Base-by-base conservation (phyloP, 2,113 vertebrate species). In the Mionectes macconnelli region DNA sequence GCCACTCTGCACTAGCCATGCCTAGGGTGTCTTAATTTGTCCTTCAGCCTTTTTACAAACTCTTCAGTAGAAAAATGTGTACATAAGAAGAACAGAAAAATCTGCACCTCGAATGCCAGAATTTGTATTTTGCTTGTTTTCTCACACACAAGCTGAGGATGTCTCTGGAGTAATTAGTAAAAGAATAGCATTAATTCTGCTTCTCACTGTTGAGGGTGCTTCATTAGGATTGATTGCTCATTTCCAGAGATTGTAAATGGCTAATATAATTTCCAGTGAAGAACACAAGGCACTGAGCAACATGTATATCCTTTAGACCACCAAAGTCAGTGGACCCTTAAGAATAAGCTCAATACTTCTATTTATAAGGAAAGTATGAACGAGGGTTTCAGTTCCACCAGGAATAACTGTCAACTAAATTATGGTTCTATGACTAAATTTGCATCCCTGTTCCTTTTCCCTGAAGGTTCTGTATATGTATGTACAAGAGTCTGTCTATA, bases 161-260 rank as follows among this genome's bases (percentile, higher is more conserved):
- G 87, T 96, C 97, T 96, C 97, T 66, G 63, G 96, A 95, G 96
- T 95, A 97, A 97, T 97, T 93, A 97, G 86, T n/a, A 93, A 85
- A 89, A 94, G 80, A 97, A 96, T 59, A 91, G 81, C 89, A 93
- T 94, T 97, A 96, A 96, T 87, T 91, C 33, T 82, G 84, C 90
- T 96, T 96, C 94, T 93, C 66, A 63, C 37, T 81, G 90, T 93
- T 73, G 62, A 94, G 31, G 57, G 64, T 95, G 90, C 97, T 96
- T 97, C 95, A 96, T 96, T 91, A 97, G 82, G 89, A 96, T 55
- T 70, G 89, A 98, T 76, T 96, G 92, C 89, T 97, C 95, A 89
- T 92, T 97, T 97, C 94, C 39, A 91, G 79, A 93, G 90, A 94
- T 64, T 85, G 91, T 93, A 95, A 74, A 86, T 3, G 10, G 92